A percentile compares a stretch with the other conserved stretches of the same genome.
Evolutionary conservation across 2,797 vertebrate species (phyloP).

Genomic region (Babyrousa celebensis): DNA sequence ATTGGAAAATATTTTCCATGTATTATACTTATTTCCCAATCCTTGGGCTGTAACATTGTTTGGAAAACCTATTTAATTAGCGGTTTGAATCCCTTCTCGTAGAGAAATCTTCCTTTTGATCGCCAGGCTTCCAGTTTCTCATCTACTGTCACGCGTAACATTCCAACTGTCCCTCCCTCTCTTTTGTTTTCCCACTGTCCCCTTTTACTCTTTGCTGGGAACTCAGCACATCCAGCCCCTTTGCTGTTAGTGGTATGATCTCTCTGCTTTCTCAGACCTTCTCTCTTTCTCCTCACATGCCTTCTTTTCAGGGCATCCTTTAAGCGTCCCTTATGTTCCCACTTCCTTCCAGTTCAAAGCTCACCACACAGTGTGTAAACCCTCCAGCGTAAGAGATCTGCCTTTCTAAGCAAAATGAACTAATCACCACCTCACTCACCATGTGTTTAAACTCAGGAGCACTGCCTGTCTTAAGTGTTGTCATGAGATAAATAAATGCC

Average conservation of each 20-base stretch:
- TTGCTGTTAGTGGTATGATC: background rate
- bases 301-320: slow-evolving; percentile 5
- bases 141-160: background rate
- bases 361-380: background rate
- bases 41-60: background rate
- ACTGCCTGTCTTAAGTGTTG: background rate
- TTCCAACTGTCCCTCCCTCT: background rate
- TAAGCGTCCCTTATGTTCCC: background rate
- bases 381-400: background rate
- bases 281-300: background rate
- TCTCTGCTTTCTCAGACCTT: background rate
- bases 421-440: background rate
- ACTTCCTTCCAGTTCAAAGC: slow-evolving; percentile 12
- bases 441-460: slow-evolving; percentile 29
- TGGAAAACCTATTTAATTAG: background rate
- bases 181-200: slow-evolving; percentile 1
- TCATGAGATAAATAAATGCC: background rate
- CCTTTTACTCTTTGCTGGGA: background rate
- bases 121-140: background rate
- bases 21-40: slow-evolving; percentile 18
- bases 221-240: background rate
- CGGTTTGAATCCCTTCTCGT: background rate
- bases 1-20: slow-evolving; percentile 46
- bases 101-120: background rate
- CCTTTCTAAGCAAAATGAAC: slow-evolving; percentile 7